Conservation (phyloP, 2,113 vertebrate genomes). For the Apteryx mantelli region DNA sequence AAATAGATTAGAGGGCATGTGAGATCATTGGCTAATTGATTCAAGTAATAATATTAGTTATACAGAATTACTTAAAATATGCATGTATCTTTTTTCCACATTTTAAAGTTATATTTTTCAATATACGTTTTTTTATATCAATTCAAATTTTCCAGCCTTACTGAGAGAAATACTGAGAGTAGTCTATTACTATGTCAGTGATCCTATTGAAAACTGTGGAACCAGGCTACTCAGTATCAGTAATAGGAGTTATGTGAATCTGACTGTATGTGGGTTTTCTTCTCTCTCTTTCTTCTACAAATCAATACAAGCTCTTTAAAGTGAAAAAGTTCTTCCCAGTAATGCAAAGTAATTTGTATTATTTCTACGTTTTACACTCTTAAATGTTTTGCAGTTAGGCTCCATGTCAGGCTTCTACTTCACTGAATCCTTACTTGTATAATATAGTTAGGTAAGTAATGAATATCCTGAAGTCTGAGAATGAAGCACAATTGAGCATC, state of each 20-base stretch:
- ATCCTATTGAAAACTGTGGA: neutral
- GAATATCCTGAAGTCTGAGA: neutral
- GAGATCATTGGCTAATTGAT: neutral
- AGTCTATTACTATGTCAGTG: neutral
- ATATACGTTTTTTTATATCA: neutral
- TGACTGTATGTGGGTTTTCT: neutral
- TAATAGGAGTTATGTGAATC: neutral
- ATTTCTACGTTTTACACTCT: neutral
- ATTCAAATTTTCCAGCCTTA: neutral
- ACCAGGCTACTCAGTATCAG: neutral
- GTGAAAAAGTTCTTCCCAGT: slow-evolving; percentile 20
- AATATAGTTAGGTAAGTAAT: neutral
- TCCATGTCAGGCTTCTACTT: neutral
- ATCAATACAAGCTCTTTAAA: slow-evolving; percentile 49
- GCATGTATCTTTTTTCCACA: neutral
- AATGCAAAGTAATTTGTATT: slow-evolving; percentile 50
- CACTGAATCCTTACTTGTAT: neutral
- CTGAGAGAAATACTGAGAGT: neutral
- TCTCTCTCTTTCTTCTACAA: neutral
- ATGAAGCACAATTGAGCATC: neutral
- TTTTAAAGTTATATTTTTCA: neutral
- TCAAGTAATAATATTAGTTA: neutral
- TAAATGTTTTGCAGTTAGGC: slow-evolving; percentile 3
- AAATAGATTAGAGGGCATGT: neutral
- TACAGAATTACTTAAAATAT: neutral